Percentiles rank a stretch among this genome's conserved stretches.
Conservation (phyloP, 2,113 vertebrate species). For the Tetraodon nigroviridis region DNA sequence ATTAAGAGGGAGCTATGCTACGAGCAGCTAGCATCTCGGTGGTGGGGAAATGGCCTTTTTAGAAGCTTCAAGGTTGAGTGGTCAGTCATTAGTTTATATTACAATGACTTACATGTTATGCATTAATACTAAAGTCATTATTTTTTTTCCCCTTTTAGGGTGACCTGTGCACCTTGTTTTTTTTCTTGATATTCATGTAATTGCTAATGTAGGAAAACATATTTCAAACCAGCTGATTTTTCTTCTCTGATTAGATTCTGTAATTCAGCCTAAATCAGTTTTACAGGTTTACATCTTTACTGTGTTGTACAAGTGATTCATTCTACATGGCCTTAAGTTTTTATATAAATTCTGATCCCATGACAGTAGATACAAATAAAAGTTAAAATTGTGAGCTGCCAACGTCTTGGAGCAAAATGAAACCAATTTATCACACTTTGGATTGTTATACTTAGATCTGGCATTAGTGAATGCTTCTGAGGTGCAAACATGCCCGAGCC, state of each 20-base stretch:
- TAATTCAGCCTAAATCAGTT: not conserved
- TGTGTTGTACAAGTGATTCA: not conserved
- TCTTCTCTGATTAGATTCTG: not conserved
- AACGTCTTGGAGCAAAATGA: not conserved
- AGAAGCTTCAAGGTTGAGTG: constrained; percentile 53
- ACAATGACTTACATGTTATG: constrained; percentile 34
- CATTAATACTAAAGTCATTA: constrained; percentile 53
- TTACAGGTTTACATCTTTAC: not conserved
- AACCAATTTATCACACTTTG: not conserved
- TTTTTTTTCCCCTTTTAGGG: constrained; percentile 13
- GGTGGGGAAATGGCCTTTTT: constrained; percentile 42
- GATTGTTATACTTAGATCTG: not conserved
- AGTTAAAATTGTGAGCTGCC: not conserved
- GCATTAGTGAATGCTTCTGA: not conserved
- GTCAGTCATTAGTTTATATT: constrained; percentile 54
- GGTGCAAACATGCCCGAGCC: too few species aligned
- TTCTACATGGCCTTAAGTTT: not conserved
- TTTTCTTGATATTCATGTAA: constrained; percentile 1
- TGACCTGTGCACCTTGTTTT: not conserved
- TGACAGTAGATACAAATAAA: too few species aligned
- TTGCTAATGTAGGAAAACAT: not conserved
- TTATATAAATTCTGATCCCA: constrained; percentile 3
- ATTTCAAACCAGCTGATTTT: not conserved
- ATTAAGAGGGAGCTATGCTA: constrained; percentile 40
- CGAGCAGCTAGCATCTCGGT: constrained; percentile 37